Conservation (phyloP, 1,140 invertebrate species). For the Archegozetes longisetosus region DNA sequence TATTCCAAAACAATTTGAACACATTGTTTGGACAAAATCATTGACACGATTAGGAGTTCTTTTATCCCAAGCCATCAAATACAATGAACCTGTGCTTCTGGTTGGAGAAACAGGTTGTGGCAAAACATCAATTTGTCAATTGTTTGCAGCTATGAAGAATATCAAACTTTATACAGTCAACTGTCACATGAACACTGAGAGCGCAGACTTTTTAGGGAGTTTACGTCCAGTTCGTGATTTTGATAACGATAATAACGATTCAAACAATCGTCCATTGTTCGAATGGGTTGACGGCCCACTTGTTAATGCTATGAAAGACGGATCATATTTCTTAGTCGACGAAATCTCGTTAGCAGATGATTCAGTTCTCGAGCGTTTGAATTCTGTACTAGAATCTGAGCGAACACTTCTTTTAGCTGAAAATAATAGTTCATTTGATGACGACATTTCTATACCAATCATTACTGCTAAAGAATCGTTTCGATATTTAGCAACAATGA, state of each 20-base stretch:
- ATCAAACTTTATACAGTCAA: slow-evolving; percentile 64
- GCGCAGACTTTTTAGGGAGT: slow-evolving; percentile 90
- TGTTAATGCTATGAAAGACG: slow-evolving; percentile 71
- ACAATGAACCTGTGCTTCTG: slow-evolving; percentile 82
- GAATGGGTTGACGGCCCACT: slow-evolving; percentile 97
- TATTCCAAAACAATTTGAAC: slow-evolving; percentile 40
- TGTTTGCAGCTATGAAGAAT: slow-evolving; percentile 49
- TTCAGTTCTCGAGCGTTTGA: slow-evolving; percentile 90
- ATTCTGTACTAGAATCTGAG: slow-evolving; percentile 89
- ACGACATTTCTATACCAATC: slow-evolving; percentile 28
- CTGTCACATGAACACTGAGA: slow-evolving; percentile 98
- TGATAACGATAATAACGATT: slow-evolving; percentile 9
- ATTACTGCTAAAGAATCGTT: slow-evolving; percentile 61
- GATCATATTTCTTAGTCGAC: slow-evolving; percentile 81
- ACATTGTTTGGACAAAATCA: slow-evolving; percentile 84
- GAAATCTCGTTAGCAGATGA: slow-evolving; percentile 99
- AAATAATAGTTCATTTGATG: slow-evolving; percentile 36
- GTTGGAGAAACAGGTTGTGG: slow-evolving; percentile 97
- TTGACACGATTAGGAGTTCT: slow-evolving; percentile 83
- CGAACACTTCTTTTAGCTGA: slow-evolving; percentile 76
- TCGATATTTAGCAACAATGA: slow-evolving; percentile 95
- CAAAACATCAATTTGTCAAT: slow-evolving; percentile 91
- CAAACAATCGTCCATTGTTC: slow-evolving; percentile 46
- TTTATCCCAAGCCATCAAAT: slow-evolving; percentile 66
- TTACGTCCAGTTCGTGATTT: slow-evolving; percentile 67